Conservation (phyloP, 1,140 invertebrate species). For the Reticulitermes speratus region DNA sequence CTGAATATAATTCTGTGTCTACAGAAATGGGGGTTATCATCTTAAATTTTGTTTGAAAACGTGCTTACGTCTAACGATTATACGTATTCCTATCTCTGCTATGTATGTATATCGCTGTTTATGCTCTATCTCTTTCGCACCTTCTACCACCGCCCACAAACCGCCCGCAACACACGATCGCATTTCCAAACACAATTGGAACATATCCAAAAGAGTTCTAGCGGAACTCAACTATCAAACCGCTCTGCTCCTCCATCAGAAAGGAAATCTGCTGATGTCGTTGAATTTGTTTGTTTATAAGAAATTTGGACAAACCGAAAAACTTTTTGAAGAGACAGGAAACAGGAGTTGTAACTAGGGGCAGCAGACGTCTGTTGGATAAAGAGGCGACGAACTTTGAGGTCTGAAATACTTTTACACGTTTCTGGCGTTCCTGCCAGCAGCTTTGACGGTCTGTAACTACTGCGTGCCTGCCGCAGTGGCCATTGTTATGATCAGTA, state of each 20-base stretch:
- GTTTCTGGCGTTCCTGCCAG: no score
- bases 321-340: no score
- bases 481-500: no score
- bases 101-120: neutral
- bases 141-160: neutral
- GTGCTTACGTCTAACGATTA: neutral
- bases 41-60: neutral
- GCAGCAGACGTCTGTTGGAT: no score
- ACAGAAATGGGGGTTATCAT: neutral
- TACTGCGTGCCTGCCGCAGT: no score
- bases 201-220: neutral
- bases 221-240: neutral
- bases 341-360: no score
- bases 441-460: no score
- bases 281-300: no score
- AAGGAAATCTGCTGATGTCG: no score
- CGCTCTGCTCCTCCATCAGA: neutral
- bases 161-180: conserved; percentile 4
- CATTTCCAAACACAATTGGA: conserved; percentile 21
- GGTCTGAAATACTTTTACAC: no score
- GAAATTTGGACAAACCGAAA: no score
- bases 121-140: neutral
- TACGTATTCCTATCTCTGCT: neutral
- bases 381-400: no score
- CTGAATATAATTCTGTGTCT: neutral